phyloP scores from a whole-genome alignment of 1,140 invertebrate genomes.

The Conus betulinus region DNA sequence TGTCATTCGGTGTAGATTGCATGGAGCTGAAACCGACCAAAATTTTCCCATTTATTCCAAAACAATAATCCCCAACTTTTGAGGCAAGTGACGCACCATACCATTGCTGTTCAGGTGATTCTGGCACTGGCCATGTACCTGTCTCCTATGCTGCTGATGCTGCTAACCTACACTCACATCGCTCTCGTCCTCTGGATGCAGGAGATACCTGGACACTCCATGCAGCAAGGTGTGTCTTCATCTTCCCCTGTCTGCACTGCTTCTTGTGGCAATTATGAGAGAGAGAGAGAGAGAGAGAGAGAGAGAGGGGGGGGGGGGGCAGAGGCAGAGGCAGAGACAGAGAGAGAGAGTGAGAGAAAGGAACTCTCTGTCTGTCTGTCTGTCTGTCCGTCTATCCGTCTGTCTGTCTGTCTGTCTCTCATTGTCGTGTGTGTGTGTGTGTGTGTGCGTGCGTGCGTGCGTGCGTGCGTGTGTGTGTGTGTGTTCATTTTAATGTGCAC shows the following conservation, averaged over 20 bases:
- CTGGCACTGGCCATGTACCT: slow-evolving; percentile 85
- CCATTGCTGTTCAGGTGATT: slow-evolving; percentile 72
- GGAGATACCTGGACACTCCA: slow-evolving; percentile 81
- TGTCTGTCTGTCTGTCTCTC: not conserved
- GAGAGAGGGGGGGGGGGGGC: too few relatives aligned
- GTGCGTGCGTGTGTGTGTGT: not conserved
- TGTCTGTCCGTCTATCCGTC: not conserved
- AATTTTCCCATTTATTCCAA: too few relatives aligned
- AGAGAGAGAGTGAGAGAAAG: not conserved
- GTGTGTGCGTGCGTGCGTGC: not conserved
- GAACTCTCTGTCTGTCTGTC: not conserved
- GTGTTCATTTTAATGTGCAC: not conserved
- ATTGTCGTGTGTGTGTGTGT: not conserved
- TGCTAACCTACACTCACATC: slow-evolving; percentile 89
- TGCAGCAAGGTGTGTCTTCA: slow-evolving; percentile 1
- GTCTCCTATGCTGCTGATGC: slow-evolving; percentile 87
- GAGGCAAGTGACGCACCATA: too few relatives aligned
- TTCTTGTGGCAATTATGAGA: too few relatives aligned
- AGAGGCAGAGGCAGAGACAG: too few relatives aligned
- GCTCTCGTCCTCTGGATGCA: slow-evolving; percentile 88
- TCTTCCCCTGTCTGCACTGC: too few relatives aligned
- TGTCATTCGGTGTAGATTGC: too few relatives aligned
- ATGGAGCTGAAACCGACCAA: too few relatives aligned
- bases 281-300: too few relatives aligned
- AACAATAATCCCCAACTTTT: too few relatives aligned